phyloP scores from a whole-genome alignment of 2,797 vertebrate species.

The Valencia hispanica region DNA sequence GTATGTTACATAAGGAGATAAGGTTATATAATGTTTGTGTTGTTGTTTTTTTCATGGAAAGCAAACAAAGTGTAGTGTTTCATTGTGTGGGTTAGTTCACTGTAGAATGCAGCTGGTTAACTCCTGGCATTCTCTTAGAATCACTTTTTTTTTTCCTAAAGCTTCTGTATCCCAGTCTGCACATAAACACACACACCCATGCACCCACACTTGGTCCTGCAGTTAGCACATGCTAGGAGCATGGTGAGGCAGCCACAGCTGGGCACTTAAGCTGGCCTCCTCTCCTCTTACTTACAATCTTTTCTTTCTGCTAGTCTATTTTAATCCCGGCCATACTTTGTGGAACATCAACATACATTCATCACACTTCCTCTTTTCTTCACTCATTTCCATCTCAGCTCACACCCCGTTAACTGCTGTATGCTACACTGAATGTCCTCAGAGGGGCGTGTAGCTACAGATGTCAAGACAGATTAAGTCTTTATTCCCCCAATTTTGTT shows the following conservation, averaged over 20 bases:
- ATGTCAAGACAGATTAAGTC: background rate
- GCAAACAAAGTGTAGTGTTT: slow-evolving; percentile 40
- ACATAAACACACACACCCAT: slow-evolving; percentile 21
- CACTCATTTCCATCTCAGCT: slow-evolving; percentile 32
- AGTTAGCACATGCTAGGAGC: slow-evolving; percentile 48
- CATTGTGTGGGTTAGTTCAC: slow-evolving; percentile 21
- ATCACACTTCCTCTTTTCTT: slow-evolving; percentile 36
- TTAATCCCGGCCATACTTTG: slow-evolving; percentile 20
- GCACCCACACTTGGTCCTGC: slow-evolving; percentile 19
- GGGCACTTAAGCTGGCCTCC: slow-evolving; percentile 31
- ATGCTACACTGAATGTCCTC: background rate
- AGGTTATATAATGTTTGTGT: slow-evolving; percentile 69
- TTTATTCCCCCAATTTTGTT: background rate
- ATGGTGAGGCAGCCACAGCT: slow-evolving; percentile 53
- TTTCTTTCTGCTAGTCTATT: slow-evolving; percentile 26
- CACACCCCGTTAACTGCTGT: background rate
- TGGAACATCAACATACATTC: background rate
- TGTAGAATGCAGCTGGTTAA: slow-evolving; percentile 18
- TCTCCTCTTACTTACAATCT: slow-evolving; percentile 22
- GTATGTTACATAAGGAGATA: slow-evolving; percentile 78
- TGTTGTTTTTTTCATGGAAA: slow-evolving; percentile 36
- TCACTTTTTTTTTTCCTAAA: slow-evolving; percentile 21
- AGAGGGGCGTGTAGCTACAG: slow-evolving; percentile 9
- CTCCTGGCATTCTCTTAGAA: slow-evolving; percentile 30
- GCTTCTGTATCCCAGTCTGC: slow-evolving; percentile 10